phyloP scores from a whole-genome alignment of 1,140 invertebrate genomes.

The Portunus trituberculatus region DNA sequence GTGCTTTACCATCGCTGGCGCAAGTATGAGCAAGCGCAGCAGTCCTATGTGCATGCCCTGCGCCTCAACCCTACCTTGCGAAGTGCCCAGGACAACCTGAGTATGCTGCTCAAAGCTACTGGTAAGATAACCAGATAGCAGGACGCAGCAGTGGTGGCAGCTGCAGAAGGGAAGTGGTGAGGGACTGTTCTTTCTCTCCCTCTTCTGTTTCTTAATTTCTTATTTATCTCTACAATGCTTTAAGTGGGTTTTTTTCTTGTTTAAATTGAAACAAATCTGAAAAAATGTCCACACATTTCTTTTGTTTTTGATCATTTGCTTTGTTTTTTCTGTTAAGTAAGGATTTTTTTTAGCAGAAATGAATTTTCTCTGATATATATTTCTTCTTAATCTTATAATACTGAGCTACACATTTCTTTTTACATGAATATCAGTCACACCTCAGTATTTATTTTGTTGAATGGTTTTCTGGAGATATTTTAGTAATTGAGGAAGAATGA shows the following conservation, averaged over 20 bases:
- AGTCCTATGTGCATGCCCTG: conserved; percentile 89
- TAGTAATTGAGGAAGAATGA: neutral
- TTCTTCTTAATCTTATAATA: neutral
- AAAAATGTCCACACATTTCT: neutral
- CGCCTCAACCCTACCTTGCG: conserved; percentile 84
- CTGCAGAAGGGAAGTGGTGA: neutral
- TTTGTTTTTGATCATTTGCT: neutral
- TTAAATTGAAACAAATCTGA: neutral
- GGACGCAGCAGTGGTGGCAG: neutral
- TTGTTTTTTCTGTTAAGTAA: neutral
- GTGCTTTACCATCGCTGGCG: conserved; percentile 97
- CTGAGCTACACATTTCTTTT: neutral
- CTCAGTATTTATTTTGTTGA: conserved; percentile 2
- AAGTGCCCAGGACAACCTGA: conserved; percentile 76
- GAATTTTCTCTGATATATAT: neutral
- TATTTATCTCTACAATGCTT: neutral
- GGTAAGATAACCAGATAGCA: conserved; percentile 72
- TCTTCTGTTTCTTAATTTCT: neutral
- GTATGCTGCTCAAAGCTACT: conserved; percentile 75
- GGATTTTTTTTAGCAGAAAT: neutral
- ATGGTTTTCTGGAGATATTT: neutral
- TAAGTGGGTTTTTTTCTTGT: neutral
- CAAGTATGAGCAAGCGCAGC: conserved; percentile 87
- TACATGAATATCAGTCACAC: neutral
- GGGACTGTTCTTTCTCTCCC: neutral